Evolutionary conservation across 2,113 vertebrate species (phyloP).

Genomic region (Semnornis frantzii): DNA sequence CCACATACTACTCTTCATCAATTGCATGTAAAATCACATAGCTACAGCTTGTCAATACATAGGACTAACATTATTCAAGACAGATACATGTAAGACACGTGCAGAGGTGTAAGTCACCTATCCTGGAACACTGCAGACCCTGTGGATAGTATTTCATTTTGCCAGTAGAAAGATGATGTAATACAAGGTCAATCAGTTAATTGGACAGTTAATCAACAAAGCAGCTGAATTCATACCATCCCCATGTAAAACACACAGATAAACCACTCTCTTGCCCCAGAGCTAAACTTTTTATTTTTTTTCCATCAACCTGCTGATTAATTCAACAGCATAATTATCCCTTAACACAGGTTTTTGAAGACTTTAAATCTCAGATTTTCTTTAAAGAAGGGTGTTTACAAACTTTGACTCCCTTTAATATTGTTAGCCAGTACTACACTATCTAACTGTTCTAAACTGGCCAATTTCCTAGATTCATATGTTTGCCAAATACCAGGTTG

Average conservation of each 20-base stretch:
- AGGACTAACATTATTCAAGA: neutral
- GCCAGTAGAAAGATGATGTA: neutral
- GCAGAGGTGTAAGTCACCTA: neutral
- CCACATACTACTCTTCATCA: neutral
- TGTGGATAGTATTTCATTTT: neutral
- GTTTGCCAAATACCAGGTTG: no score
- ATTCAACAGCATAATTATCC: neutral
- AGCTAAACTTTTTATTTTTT: neutral
- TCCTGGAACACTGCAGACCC: neutral
- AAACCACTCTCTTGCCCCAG: neutral
- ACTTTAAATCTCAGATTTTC: neutral
- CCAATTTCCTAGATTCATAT: neutral
- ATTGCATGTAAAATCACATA: neutral
- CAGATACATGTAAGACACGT: neutral
- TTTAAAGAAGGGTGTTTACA: neutral
- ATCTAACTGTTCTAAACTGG: constrained; percentile 20
- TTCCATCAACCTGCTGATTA: neutral
- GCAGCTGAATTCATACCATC: neutral
- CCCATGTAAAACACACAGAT: neutral
- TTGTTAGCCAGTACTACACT: neutral
- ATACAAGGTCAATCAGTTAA: neutral
- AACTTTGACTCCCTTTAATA: constrained; percentile 1
- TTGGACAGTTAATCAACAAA: neutral
- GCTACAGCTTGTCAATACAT: neutral
- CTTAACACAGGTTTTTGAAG: neutral